Evolutionary conservation across 2,888 invertebrate species (phyloP).

Genomic region (Idaea aversata): DNA sequence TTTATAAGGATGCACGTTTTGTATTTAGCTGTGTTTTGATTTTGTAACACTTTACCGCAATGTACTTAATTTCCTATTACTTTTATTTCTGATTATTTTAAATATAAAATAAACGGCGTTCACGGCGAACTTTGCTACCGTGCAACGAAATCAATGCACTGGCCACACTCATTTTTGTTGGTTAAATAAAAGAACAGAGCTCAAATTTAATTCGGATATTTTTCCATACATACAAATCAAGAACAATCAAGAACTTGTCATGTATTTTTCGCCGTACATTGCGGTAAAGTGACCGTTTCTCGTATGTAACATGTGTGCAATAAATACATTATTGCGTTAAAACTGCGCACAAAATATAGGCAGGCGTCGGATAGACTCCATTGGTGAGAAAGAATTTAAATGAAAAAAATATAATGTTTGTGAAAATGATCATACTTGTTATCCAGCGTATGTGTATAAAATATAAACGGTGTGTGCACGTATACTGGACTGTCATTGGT

Average conservation of each 20-base stretch:
- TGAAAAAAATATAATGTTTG: conserved; percentile 12
- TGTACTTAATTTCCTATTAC: neutral
- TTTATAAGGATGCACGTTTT: conserved; percentile 12
- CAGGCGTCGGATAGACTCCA: conserved; percentile 68
- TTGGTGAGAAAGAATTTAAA: conserved; percentile 54
- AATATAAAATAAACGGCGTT: too few species aligned
- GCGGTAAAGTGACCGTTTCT: conserved; percentile 33
- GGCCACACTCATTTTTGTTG: too few species aligned
- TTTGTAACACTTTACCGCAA: neutral
- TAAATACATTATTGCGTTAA: conserved; percentile 27
- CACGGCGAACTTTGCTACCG: too few species aligned
- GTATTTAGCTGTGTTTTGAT: neutral
- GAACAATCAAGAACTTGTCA: conserved; percentile 10
- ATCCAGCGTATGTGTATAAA: conserved; percentile 7
- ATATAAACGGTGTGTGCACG: too few species aligned
- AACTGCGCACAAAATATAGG: conserved; percentile 63
- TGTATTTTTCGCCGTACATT: conserved; percentile 20
- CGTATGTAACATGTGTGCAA: conserved; percentile 32
- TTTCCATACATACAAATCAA: too few species aligned
- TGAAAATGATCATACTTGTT: conserved; percentile 22
- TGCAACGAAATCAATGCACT: too few species aligned
- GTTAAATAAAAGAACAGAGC: too few species aligned
- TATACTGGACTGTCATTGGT: neutral
- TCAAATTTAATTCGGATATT: too few species aligned
- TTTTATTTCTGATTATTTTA: conserved; percentile 5